Evolutionary conservation across 2,113 vertebrate species (phyloP).

Genomic region (Mohoua ochrocephala): DNA sequence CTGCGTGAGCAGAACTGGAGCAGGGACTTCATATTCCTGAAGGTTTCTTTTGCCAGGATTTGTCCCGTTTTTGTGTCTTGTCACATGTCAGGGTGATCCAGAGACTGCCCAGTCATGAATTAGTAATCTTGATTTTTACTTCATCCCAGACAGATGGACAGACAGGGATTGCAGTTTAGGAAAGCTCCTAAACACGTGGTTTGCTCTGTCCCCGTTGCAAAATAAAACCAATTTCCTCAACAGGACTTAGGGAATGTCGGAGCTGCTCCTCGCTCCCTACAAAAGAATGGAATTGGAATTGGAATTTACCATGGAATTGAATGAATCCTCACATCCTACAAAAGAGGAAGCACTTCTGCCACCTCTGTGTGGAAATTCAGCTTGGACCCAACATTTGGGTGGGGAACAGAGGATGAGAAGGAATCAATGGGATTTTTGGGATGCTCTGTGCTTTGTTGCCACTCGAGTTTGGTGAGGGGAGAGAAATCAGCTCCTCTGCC

Average conservation of each 20-base stretch:
- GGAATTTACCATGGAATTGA: too few species aligned
- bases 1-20: not conserved
- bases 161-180: not conserved
- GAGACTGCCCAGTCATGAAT: not conserved
- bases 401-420: not conserved
- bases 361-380: not conserved
- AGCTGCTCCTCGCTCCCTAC: not conserved
- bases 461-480: not conserved
- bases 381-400: not conserved
- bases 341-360: not conserved
- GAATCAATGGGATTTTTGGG: not conserved
- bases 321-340: too few species aligned
- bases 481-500: not conserved
- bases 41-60: not conserved
- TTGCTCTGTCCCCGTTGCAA: not conserved
- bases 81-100: not conserved
- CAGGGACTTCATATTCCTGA: not conserved
- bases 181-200: not conserved
- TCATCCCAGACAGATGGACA: not conserved
- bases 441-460: not conserved
- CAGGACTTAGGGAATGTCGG: rapidly evolving
- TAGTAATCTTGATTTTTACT: not conserved
- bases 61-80: not conserved
- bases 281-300: too few species aligned
- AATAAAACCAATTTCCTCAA: not conserved